phyloP scores from a whole-genome alignment of 2,888 invertebrate genomes.

The Odontocolon sp. region DNA sequence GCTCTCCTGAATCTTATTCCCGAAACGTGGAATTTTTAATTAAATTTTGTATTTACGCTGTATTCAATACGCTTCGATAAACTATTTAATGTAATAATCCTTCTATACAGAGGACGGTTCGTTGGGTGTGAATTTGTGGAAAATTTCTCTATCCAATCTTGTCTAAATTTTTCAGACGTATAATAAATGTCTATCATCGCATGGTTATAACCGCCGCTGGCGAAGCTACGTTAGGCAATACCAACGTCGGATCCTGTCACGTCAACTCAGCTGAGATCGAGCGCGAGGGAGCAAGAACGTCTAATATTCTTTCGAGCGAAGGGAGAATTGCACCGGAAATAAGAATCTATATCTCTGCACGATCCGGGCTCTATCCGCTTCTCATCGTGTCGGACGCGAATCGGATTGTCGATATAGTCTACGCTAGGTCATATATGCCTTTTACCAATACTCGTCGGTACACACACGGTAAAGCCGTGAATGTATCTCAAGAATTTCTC shows the following conservation, averaged over 20 bases:
- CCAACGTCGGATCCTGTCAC: constrained; percentile 33
- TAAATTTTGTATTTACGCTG: neutral
- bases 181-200: constrained; percentile 45
- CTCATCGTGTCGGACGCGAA: constrained; percentile 40
- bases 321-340: constrained; percentile 47
- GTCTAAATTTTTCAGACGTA: neutral
- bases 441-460: neutral
- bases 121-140: neutral
- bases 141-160: neutral
- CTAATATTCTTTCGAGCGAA: constrained; percentile 34
- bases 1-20: neutral
- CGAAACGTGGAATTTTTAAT: neutral
- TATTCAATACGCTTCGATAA: neutral
- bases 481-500: constrained; percentile 24
- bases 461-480: too few species aligned
- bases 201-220: neutral
- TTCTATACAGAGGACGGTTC: neutral
- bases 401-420: constrained; percentile 40
- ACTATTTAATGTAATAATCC: neutral
- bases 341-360: constrained; percentile 52
- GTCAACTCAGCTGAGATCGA: constrained; percentile 48
- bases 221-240: constrained; percentile 18
- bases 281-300: constrained; percentile 8
- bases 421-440: neutral
- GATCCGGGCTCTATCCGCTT: constrained; percentile 45